phyloP scores from a whole-genome alignment of 2,113 vertebrate genomes.

The Elanoides forficatus region DNA sequence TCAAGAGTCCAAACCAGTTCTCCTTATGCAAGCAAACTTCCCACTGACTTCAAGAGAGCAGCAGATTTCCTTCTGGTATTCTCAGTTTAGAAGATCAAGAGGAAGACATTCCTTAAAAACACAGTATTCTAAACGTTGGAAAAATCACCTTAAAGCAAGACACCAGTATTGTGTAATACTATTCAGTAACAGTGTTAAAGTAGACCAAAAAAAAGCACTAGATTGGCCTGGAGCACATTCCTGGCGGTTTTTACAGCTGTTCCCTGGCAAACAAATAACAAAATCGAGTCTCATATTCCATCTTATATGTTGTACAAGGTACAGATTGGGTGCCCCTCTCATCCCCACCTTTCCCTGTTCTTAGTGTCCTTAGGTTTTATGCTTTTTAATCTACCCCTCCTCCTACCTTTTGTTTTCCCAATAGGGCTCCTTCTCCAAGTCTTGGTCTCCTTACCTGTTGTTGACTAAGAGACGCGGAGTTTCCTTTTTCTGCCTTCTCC shows the following conservation, averaged over 20 bases:
- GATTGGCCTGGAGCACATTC: background rate
- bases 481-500: background rate
- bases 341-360: background rate
- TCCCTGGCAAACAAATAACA: background rate
- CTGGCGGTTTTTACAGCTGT: conserved; percentile 19
- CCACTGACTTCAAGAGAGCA: conserved; percentile 25
- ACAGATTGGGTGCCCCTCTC: background rate
- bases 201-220: background rate
- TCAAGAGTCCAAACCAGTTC: conserved; percentile 32
- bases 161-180: background rate
- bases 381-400: background rate
- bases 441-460: conserved; percentile 7
- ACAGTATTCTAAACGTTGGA: background rate
- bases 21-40: conserved; percentile 50
- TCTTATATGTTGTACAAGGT: background rate
- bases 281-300: background rate
- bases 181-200: background rate
- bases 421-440: background rate
- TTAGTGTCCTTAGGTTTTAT: background rate
- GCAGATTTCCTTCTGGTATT: conserved; percentile 26
- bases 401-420: background rate
- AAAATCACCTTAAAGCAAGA: background rate
- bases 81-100: conserved; percentile 14
- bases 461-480: background rate
- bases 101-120: conserved; percentile 1